phyloP scores from a whole-genome alignment of 2,113 vertebrate species.

The Guaruba guarouba region DNA sequence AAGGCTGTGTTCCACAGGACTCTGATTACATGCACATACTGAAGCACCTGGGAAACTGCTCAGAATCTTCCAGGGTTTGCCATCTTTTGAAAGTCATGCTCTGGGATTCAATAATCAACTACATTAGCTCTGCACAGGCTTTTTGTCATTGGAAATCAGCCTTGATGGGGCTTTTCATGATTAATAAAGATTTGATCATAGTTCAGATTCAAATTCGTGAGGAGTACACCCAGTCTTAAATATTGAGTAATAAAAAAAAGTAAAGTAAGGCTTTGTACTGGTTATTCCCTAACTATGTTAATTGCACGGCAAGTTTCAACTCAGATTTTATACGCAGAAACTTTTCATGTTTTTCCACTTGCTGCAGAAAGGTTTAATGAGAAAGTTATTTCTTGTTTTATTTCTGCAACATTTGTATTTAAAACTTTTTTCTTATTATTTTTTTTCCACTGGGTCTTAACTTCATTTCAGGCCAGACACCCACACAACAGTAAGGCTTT shows the following conservation, averaged over 20 bases:
- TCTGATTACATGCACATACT: neutral
- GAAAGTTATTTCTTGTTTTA: neutral
- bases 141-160: slow-evolving; percentile 3
- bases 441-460: neutral
- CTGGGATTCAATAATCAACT: neutral
- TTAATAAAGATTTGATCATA: slow-evolving; percentile 31
- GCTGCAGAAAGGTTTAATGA: neutral
- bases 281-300: slow-evolving; percentile 19
- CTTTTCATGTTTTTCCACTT: neutral
- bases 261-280: neutral
- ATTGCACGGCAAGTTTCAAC: slow-evolving; percentile 31
- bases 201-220: slow-evolving; percentile 29
- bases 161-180: slow-evolving; percentile 4
- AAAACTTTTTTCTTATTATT: neutral
- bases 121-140: neutral
- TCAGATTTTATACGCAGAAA: neutral
- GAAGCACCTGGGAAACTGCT: neutral
- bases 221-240: neutral
- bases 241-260: neutral
- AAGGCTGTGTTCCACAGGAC: neutral
- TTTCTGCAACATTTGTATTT: neutral
- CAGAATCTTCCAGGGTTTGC: neutral
- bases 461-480: neutral
- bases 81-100: neutral
- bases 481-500: neutral